These are phyloP conservation scores for Chloebia gouldiae DNA, from an alignment of 2,113 vertebrate genomes.

Conservation along the genomic window DNA sequence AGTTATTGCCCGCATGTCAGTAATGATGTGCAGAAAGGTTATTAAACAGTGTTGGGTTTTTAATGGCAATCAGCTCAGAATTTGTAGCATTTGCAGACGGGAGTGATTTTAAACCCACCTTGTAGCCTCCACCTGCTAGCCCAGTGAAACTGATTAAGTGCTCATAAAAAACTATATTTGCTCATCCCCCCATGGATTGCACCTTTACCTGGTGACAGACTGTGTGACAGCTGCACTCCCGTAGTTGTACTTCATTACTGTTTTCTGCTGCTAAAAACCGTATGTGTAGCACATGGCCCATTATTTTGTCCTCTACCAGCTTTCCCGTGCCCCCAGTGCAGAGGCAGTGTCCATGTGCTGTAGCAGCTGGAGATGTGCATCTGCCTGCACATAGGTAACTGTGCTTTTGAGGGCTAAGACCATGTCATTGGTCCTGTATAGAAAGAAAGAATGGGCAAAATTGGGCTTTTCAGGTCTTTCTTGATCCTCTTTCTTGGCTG, in stretches of 20 bases:
- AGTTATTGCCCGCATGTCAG: accelerated
- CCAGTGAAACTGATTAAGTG: background rate
- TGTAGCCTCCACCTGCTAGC: background rate
- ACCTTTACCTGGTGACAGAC: background rate
- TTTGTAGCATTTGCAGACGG: background rate
- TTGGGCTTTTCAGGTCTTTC: background rate
- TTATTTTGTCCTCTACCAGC: background rate
- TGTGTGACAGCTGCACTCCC: background rate
- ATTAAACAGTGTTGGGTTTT: background rate
- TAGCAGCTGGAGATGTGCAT: background rate
- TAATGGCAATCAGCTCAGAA: background rate
- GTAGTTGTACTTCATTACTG: background rate
- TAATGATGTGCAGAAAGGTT: background rate
- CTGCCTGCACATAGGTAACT: background rate
- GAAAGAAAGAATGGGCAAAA: background rate
- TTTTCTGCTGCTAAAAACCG: background rate
- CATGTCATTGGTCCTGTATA: background rate
- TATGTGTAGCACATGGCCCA: accelerated
- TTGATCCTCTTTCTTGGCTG: background rate
- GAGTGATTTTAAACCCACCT: background rate
- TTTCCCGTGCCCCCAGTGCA: background rate
- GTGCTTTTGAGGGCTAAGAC: background rate
- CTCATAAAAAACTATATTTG: background rate
- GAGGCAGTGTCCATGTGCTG: no score
- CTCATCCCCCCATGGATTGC: no score